Conservation (phyloP, 92 coral and sea anemone species). For the Phenganax marumi region DNA sequence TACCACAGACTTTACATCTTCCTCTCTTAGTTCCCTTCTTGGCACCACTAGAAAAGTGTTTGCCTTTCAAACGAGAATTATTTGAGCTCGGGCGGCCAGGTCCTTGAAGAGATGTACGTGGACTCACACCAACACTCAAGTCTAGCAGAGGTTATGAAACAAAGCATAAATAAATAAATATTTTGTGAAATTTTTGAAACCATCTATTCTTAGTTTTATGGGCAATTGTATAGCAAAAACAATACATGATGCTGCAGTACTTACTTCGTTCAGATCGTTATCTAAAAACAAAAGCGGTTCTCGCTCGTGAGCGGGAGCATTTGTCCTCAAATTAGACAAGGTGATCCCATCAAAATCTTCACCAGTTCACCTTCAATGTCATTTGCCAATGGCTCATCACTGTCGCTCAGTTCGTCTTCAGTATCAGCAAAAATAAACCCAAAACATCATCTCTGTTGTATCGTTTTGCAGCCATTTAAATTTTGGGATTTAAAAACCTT, state of each 20-base stretch:
- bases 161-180: no score
- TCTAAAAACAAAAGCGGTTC: conserved; percentile 9
- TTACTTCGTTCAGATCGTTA: conserved; percentile 4
- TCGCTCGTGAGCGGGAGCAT: conserved; percentile 13
- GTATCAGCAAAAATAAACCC: neutral
- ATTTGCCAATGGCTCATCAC: neutral
- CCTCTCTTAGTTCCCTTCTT: conserved; percentile 49
- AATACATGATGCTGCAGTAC: neutral
- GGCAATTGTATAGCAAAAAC: neutral
- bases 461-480: neutral
- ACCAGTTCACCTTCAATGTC: neutral
- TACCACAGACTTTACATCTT: conserved; percentile 64
- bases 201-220: neutral
- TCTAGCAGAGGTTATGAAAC: conserved; percentile 49
- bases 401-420: neutral
- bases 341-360: neutral
- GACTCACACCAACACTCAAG: neutral
- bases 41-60: conserved; percentile 53
- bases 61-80: conserved; percentile 40
- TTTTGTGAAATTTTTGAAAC: neutral
- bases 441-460: neutral
- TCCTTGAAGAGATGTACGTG: conserved; percentile 11
- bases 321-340: conserved; percentile 6
- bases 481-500: neutral
- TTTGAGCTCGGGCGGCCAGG: conserved; percentile 50